Evolutionary conservation across 2,888 invertebrate species (phyloP).

Genomic region (Morpho deidamia): DNA sequence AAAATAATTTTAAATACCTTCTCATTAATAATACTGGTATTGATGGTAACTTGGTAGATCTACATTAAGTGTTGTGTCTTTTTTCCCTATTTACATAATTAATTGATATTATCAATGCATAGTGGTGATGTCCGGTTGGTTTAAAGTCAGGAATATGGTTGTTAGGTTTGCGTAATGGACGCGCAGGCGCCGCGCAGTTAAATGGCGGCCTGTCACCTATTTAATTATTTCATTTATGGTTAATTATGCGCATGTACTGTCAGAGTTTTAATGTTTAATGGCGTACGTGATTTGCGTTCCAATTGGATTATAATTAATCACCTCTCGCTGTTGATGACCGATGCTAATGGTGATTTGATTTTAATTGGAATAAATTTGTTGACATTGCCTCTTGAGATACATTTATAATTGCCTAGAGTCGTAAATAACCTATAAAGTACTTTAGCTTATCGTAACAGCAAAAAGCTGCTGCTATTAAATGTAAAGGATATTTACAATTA

Average conservation of each 20-base stretch:
- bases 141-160: slow-evolving; percentile 9
- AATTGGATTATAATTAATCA: slow-evolving; percentile 13
- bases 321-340: neutral
- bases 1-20: too few relatives aligned
- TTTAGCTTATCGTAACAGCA: too few relatives aligned
- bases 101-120: neutral
- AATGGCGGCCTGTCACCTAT: slow-evolving; percentile 15
- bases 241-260: slow-evolving; percentile 10
- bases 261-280: slow-evolving; percentile 6
- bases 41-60: too few relatives aligned
- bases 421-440: too few relatives aligned
- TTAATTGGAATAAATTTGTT: neutral
- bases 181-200: slow-evolving; percentile 19
- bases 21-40: too few relatives aligned
- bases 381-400: too few relatives aligned
- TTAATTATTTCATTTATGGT: slow-evolving; percentile 14
- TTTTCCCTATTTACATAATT: neutral
- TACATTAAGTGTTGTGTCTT: too few relatives aligned
- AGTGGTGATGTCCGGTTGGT: neutral
- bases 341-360: slow-evolving; percentile 1
- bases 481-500: too few relatives aligned
- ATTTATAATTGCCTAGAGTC: too few relatives aligned
- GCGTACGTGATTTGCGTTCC: slow-evolving; percentile 3
- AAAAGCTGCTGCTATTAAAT: too few relatives aligned
- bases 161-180: slow-evolving; percentile 15